Base-by-base conservation (phyloP, 1,140 invertebrate species). In the Popillia japonica region DNA sequence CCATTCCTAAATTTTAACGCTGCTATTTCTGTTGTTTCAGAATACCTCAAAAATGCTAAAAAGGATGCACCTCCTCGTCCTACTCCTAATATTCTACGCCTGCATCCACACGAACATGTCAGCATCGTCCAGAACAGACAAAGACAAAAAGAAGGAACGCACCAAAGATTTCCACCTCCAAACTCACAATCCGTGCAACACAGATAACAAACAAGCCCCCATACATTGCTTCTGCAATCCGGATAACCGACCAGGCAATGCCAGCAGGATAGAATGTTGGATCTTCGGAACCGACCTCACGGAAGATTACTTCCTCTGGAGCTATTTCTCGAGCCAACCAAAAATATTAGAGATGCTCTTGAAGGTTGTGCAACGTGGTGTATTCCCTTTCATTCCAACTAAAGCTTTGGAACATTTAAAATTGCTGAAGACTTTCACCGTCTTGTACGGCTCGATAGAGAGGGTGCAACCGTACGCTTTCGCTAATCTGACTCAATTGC, bases 371-470 rank as follows among this genome's bases (percentile, higher is more conserved):
- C 88, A 90, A 20, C 90, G 91, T 78, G 92, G 91, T 4, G 89
- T 89, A 9, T 86, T 94, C 22, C 89, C 89, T 27, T 93, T 92
- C 82, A 89, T 95, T 68, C 94, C 93, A 0, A 93, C 91, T 0
- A 89, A 90, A 82, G 90, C 92, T 22, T 86, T 95, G 11, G 88
- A 89, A 40, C 90, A 91, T 81, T 86, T 95, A 80, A 91, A 90
- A 78, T 89, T 91, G 78, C 86, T 95, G 59, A 89, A 89, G 82
- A 90, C 88, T 42, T 88, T 95, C 78, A 89, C 90, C 82, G 91
- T 95, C 72, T 90, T 92, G 79, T 93, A 94, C 82, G 93, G 92
- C 0, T 92, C 89, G 75, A 92, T 95, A 75, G 86, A 90, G 64
- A 91, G 92, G 0, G 86, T 95, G 0, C 86, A 88, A 64, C 88